Evolutionary conservation across 2,113 vertebrate species (phyloP).

Genomic region (Dascyllus trimaculatus): DNA sequence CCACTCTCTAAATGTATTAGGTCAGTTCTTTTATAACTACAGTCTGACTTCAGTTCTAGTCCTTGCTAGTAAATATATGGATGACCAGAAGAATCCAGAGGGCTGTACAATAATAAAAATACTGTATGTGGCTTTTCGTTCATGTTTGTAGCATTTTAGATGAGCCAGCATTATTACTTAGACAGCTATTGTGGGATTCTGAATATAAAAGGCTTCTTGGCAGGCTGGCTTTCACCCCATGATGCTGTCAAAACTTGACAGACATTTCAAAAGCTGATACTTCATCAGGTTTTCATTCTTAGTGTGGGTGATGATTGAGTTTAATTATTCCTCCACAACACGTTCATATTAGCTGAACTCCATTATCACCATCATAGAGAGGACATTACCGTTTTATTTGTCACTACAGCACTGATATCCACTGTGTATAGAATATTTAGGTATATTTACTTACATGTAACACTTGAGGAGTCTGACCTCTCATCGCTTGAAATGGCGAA

Average conservation of each 20-base stretch:
- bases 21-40: no score
- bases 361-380: neutral
- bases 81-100: no score
- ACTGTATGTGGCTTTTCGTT: neutral
- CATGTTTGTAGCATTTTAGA: neutral
- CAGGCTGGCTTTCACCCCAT: slow-evolving; percentile 2
- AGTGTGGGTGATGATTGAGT: slow-evolving; percentile 2
- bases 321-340: neutral
- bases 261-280: neutral
- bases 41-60: no score
- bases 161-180: neutral
- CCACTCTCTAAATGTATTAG: no score
- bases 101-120: neutral
- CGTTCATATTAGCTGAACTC: neutral
- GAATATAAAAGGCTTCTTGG: slow-evolving; percentile 4
- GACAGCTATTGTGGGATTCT: neutral
- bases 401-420: neutral
- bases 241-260: slow-evolving; percentile 9
- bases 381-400: neutral
- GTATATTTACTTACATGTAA: neutral
- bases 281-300: neutral
- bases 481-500: neutral
- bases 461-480: neutral
- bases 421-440: neutral
- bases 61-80: no score